Evolutionary conservation across 2,113 vertebrate genomes (phyloP), one percentile per base, ranked within the genome.

Genomic region (Spermophilus dauricus): DNA sequence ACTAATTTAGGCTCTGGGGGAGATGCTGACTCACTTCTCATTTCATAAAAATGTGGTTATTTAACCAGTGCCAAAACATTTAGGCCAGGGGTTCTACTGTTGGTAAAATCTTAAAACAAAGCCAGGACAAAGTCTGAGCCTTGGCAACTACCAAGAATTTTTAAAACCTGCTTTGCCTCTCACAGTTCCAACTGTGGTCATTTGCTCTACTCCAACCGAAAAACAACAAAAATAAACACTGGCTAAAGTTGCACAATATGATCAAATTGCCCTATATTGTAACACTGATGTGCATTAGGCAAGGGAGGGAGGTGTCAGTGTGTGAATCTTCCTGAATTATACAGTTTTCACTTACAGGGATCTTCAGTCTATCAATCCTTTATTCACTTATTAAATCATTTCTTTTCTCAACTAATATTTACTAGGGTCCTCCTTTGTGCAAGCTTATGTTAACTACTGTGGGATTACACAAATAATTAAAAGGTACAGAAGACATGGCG

Each of bases 21-120:
- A 89, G 56, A 77, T 4, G 30, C 30, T 78, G 84, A 96, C 42
- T 92, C 65, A 94, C 83, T 69, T 89, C 89, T 81, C 20, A 87
- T 89, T 82, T 72, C 87, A 82, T 82, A 93, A 95, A 97, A 88
- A 75, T 94, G 39, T 89, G 48, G 22, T 85, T 93, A 83, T 97
- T 94, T 83, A 93, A 95, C 28, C 11, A 92, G 13, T 75, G 77
- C 85, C 96, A 91, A 93, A 89, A 45, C 28, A 89, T 39, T 67
- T 76, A 85, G 67, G 17, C n/a, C 34, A 58, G 51, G 34, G 26
- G 5, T 37, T 91, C 28, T 13, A 22, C 8, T 70, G 24, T 67
- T 90, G 51, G 85, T 94, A 90, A 93, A 84, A 91, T 77, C 76
- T 82, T 65, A 78, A 96, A 34, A 61, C 1, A 78, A 89, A 89